These are phyloP conservation scores for Hydrolagus affinis DNA, from an alignment of 2,113 vertebrate genomes.

Conservation along the genomic window DNA sequence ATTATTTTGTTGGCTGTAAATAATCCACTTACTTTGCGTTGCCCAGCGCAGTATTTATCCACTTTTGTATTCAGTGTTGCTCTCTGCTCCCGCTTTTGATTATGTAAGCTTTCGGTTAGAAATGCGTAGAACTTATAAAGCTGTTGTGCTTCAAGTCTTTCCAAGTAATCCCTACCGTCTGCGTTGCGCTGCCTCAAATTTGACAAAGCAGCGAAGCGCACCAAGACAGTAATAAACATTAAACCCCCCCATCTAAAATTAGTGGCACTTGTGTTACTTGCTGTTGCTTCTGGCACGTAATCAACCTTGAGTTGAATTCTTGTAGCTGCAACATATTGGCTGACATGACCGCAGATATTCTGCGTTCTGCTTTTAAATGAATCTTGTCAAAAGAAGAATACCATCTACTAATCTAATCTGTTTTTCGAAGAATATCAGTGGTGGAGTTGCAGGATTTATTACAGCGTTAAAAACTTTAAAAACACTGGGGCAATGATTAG, in stretches of 20 bases:
- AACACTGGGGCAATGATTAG: no score
- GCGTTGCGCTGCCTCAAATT: neutral
- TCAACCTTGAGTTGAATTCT: no score
- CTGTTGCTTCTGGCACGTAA: no score
- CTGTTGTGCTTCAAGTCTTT: neutral
- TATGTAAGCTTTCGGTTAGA: neutral
- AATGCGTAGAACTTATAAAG: neutral
- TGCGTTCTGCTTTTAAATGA: neutral
- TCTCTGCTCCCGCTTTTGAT: neutral
- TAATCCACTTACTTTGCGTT: neutral
- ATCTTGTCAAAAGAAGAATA: no score
- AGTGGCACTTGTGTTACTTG: no score
- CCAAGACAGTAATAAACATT: neutral
- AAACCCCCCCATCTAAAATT: neutral
- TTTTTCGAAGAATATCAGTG: no score
- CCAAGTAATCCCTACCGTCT: neutral
- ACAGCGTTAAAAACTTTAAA: no score
- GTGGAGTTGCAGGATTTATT: no score
- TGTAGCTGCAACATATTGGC: neutral
- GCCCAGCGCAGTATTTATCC: neutral
- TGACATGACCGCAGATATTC: no score
- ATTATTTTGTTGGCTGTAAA: no score
- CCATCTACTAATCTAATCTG: no score
- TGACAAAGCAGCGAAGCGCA: no score
- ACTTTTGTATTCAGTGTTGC: neutral